These are phyloP conservation scores for Euglossa dilemma DNA, from an alignment of 1,140 invertebrate species.

Conservation along the genomic window DNA sequence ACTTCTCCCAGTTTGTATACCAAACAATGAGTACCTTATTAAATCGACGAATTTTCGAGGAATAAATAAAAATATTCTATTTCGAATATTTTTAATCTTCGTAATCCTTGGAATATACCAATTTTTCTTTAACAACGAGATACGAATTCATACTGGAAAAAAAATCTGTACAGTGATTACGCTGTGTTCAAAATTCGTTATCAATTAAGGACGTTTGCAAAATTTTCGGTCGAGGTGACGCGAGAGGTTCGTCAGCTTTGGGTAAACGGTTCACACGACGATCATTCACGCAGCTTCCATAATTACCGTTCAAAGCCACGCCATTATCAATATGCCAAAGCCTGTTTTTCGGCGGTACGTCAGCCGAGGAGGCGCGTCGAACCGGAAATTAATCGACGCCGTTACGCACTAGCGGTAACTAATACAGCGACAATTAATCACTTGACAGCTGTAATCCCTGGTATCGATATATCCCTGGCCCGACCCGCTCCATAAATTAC, in stretches of 20 bases:
- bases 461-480: slow-evolving; percentile 56
- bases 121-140: too few relatives aligned
- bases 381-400: slow-evolving; percentile 63
- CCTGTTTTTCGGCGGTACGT: slow-evolving; percentile 43
- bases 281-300: background rate
- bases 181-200: too few relatives aligned
- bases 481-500: slow-evolving; percentile 53
- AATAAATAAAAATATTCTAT: too few relatives aligned
- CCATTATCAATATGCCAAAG: slow-evolving; percentile 19
- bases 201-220: too few relatives aligned
- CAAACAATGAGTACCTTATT: background rate
- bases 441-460: slow-evolving; percentile 53
- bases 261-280: background rate
- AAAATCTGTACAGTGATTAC: too few relatives aligned
- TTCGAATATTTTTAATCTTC: too few relatives aligned
- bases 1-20: background rate
- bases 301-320: slow-evolving; percentile 12
- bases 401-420: slow-evolving; percentile 56
- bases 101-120: too few relatives aligned
- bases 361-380: slow-evolving; percentile 26
- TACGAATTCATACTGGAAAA: too few relatives aligned
- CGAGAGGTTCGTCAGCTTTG: background rate
- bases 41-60: too few relatives aligned
- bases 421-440: slow-evolving; percentile 65
- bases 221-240: too few relatives aligned